Percentiles rank a stretch among this genome's conserved stretches.
phyloP scores from a whole-genome alignment of 2,113 vertebrate genomes.

The Albula goreensis region DNA sequence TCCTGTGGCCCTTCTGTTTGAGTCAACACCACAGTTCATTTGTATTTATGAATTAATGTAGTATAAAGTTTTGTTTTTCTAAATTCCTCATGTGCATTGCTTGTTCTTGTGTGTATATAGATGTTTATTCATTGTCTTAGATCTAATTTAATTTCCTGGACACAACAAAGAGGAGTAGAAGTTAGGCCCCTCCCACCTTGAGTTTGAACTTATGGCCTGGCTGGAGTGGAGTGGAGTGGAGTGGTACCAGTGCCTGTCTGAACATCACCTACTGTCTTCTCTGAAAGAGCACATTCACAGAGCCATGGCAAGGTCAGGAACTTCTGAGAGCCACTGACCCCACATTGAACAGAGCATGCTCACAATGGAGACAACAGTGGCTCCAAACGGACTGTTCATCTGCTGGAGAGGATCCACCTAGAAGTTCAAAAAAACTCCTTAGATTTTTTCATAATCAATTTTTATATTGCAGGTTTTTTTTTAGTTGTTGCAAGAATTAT shows the following conservation, averaged over 20 bases:
- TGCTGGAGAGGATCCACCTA: neutral
- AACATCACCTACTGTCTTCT: slow-evolving; percentile 26
- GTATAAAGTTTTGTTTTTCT: too few species aligned
- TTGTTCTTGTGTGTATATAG: too few species aligned
- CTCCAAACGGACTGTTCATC: neutral
- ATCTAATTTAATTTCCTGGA: neutral
- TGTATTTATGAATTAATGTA: too few species aligned
- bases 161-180: slow-evolving; percentile 30
- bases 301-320: slow-evolving; percentile 21
- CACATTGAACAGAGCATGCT: neutral
- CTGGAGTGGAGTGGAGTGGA: slow-evolving; percentile 38
- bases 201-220: slow-evolving; percentile 49
- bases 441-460: neutral
- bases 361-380: neutral
- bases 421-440: neutral
- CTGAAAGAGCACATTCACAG: slow-evolving; percentile 17
- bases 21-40: too few species aligned
- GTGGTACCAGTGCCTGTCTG: slow-evolving; percentile 31
- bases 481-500: too few species aligned
- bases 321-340: slow-evolving; percentile 23
- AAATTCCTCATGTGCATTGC: too few species aligned
- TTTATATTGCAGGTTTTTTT: neutral
- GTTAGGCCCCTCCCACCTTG: slow-evolving; percentile 22
- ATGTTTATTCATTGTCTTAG: neutral
- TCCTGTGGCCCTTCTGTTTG: too few species aligned